Base-by-base conservation (phyloP, 2,113 vertebrate species). In the Ceyx cyanopectus region DNA sequence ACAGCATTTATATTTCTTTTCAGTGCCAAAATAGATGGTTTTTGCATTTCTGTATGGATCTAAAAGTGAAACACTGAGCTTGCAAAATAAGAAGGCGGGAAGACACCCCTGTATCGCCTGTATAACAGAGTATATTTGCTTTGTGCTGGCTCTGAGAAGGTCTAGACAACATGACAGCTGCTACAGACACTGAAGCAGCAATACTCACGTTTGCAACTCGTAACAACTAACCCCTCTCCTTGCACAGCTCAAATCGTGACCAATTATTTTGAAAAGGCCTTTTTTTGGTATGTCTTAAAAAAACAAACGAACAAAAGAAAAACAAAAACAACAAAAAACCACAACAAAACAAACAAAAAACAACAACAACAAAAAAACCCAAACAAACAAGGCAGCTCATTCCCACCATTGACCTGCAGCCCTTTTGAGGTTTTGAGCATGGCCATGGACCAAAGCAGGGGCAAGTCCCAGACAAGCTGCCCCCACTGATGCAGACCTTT, bases 361-460 rank as follows among this genome's bases (percentile, higher is more conserved):
- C 37, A 37, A 10, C 9, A 37, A 10, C 37, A 37, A 10, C 37
- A 37, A 37, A 10, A 37, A 37, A 37, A 37, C 9, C 37, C n/a
- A n/a, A n/a, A n/a, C n/a, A 46, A 27, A 18, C 10, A n/a, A 65
- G 32, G 16, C 22, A 15, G 2, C 30, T 81, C 16, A 14, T 19
- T 73, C 22, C 22, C 22, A 23, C 30, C 26, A 7, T 12, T 0
- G 0, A 17, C 21, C n/a, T 12, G 29, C 30, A 79, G 21, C 5
- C 5, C 8, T 26, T 41, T 34, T 48, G 19, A 24, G 34, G 12
- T 6, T 30, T 10, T 23, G 26, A 2, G 8, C 3, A 1, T 8
- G 22, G 18, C 19, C 41, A 57, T 14, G 15, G 17, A 53, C 58
- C 22, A 58, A 54, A 90, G 29, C 46, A 34, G 53, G 9, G 40